Base-by-base conservation (phyloP, 2,797 vertebrate genomes). In the Pseudomugil gertrudae region DNA sequence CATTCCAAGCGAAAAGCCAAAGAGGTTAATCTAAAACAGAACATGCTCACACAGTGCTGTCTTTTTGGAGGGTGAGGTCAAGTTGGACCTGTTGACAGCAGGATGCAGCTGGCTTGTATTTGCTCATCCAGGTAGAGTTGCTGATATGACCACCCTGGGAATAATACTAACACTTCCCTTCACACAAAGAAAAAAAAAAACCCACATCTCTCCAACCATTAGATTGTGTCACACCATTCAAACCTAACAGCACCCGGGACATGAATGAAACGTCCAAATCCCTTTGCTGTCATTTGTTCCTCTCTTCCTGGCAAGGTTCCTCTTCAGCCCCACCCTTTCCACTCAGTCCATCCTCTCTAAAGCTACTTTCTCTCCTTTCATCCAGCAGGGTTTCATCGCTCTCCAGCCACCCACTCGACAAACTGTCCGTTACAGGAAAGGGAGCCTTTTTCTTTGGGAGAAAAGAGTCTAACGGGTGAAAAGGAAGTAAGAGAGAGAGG, bases 231-330 rank as follows among this genome's bases (percentile, higher is more conserved):
- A 38, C 92, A 90, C 86, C 87, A 95, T 95, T 96, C 95, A 94
- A 94, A 95, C 94, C 91, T 3, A 38, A 32, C 66, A 68, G 92
- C 90, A 93, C 94, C 92, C 90, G 92, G 94, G 92, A 90, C 92
- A 90, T 93, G 94, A 95, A 95, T 95, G 94, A 94, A 94, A 93
- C 87, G 86, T 91, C 94, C 94, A 94, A 95, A 95, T 94, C 94
- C 94, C 92, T 92, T 91, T 79, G 91, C 92, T 90, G 90, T 86
- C 93, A 84, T 87, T 90, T 85, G 90, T 90, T 90, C 87, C 83
- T 89, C 85, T 89, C 91, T 92, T 94, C 93, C 92, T 92, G 90
- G 87, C 74, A 63, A 78, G 7, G 19, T 58, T 71, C 73, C 62
- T 68, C 45, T 55, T 26, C 70, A 11, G 66, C 69, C 56, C 76